Percentiles rank a stretch among this genome's conserved stretches.
Conservation (phyloP, 1,140 invertebrate genomes). For the Odontomachus brunneus region DNA sequence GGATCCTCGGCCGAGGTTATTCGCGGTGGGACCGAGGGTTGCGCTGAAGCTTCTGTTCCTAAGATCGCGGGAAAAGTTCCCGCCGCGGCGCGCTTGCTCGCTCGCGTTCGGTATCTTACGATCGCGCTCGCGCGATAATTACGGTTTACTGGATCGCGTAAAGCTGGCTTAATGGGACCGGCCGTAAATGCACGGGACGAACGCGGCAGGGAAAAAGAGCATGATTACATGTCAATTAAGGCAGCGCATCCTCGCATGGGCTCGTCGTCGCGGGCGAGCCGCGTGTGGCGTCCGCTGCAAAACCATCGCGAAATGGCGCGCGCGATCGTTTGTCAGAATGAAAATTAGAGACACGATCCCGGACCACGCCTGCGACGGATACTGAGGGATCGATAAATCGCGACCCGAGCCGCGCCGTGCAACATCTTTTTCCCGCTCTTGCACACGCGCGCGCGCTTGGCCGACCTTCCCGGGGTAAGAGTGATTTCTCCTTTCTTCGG, state of each 20-base stretch:
- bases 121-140: constrained; percentile 38
- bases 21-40: constrained; percentile 10
- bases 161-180: constrained; percentile 32
- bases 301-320: too few species aligned
- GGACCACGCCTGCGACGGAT: constrained; percentile 3
- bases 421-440: constrained; percentile 38
- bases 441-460: constrained; percentile 7
- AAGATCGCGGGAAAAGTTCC: constrained; percentile 18
- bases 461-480: constrained; percentile 56
- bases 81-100: neutral
- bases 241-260: neutral
- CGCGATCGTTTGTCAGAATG: neutral
- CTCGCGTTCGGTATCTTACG: neutral
- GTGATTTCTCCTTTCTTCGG: constrained; percentile 73
- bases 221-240: constrained; percentile 42
- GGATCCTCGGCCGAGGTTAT: neutral
- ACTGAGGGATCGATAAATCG: constrained; percentile 29
- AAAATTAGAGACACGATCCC: constrained; percentile 10
- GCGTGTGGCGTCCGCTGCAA: too few species aligned
- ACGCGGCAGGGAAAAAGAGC: neutral
- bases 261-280: neutral
- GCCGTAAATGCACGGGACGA: constrained; percentile 9
- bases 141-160: constrained; percentile 33
- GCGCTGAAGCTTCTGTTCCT: neutral
- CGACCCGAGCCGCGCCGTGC: neutral